Evolutionary conservation across 2,113 vertebrate genomes (phyloP).

Genomic region (Bungarus multicinctus): DNA sequence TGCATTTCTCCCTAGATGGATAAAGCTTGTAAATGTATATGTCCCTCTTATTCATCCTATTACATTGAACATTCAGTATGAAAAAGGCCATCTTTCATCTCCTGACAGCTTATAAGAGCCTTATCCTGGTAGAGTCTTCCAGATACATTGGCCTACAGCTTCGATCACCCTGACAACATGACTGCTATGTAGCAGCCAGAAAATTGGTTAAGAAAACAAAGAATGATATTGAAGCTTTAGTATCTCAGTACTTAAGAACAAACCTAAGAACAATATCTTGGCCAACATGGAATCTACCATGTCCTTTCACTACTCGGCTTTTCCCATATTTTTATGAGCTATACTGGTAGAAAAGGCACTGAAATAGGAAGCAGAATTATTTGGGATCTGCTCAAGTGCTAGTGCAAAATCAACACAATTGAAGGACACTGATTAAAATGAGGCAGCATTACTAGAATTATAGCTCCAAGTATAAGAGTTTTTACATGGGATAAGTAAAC

Average conservation of each 20-base stretch:
- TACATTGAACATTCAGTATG: not conserved
- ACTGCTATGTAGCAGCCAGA: not conserved
- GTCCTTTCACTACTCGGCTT: not conserved
- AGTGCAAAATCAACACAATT: conserved; percentile 11
- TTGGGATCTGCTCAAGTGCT: not conserved
- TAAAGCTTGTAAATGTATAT: not conserved
- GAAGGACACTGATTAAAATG: not conserved
- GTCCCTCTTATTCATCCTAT: not conserved
- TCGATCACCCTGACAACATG: not conserved
- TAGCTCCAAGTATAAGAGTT: not conserved
- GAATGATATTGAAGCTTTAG: not conserved
- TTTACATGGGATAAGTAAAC: not conserved
- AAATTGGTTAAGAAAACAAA: not conserved
- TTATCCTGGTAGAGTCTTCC: not conserved
- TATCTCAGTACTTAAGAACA: not conserved
- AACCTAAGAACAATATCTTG: not conserved
- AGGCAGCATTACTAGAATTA: not conserved
- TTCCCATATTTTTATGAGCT: not conserved
- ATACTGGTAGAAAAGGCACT: conserved; percentile 11
- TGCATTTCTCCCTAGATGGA: not conserved
- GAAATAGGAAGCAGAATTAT: not conserved
- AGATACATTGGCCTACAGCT: not conserved
- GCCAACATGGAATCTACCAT: not conserved
- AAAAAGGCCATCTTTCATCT: not conserved
- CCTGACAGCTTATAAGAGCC: not conserved